A percentile compares a stretch with the other conserved stretches of the same genome.
phyloP scores from a whole-genome alignment of 92 coral and sea anemone species.

The Phenganax subtilis region DNA sequence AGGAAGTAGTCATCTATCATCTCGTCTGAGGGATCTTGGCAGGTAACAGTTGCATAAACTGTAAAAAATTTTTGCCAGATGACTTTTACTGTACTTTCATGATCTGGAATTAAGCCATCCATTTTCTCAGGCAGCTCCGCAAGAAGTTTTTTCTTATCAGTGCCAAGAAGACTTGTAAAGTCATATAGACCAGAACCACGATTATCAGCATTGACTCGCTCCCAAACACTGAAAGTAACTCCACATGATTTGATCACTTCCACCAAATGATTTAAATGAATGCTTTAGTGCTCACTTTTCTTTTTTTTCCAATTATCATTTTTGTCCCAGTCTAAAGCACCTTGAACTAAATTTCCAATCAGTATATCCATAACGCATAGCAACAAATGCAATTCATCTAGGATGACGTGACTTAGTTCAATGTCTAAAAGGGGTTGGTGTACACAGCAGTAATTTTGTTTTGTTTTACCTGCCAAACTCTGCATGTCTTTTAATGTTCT shows the following conservation, averaged over 20 bases:
- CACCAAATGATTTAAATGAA: neutral
- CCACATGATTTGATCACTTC: neutral
- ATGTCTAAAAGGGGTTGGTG: slow-evolving; percentile 54
- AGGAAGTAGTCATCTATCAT: slow-evolving; percentile 13
- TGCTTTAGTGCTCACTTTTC: neutral
- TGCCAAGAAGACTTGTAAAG: slow-evolving; percentile 20
- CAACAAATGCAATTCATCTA: slow-evolving; percentile 49
- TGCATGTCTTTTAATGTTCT: too few relatives aligned
- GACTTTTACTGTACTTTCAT: neutral
- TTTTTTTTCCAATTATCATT: neutral
- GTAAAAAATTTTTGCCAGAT: slow-evolving; percentile 5
- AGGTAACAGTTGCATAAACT: slow-evolving; percentile 10
- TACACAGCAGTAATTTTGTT: neutral
- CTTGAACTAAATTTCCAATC: slow-evolving; percentile 21
- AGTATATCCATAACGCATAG: neutral
- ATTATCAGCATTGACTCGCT: slow-evolving; percentile 20
- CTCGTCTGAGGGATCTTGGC: slow-evolving; percentile 6
- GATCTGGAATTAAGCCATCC: slow-evolving; percentile 5
- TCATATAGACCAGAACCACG: slow-evolving; percentile 12
- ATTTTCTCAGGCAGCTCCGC: slow-evolving; percentile 7
- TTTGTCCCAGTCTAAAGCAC: slow-evolving; percentile 1
- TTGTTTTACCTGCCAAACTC: too few relatives aligned
- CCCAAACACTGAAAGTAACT: slow-evolving; percentile 6
- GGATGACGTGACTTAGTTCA: slow-evolving; percentile 48
- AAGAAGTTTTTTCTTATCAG: slow-evolving; percentile 11